Conservation (phyloP, 2,113 vertebrate species). For the Noctilio leporinus region DNA sequence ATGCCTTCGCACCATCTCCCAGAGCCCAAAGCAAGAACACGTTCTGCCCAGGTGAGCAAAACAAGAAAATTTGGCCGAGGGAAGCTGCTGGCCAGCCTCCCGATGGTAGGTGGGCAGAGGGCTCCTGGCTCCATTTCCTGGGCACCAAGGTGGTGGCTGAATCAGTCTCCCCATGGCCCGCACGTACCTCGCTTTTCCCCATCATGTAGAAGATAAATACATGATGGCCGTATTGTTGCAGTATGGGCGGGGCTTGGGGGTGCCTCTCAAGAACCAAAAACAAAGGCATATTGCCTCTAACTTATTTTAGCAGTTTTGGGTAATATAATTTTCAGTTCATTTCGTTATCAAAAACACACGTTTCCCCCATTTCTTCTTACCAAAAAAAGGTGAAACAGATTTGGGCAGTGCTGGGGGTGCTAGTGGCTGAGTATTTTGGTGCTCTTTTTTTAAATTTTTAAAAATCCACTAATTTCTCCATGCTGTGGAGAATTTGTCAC, state of each 20-base stretch:
- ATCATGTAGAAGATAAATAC: fast-evolving
- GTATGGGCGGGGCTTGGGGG: background rate
- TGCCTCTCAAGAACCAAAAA: conserved; percentile 45
- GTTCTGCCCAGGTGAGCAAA: background rate
- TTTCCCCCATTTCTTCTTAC: conserved; percentile 21
- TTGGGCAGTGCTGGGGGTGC: conserved; percentile 54
- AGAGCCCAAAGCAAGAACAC: background rate
- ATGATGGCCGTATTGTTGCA: background rate
- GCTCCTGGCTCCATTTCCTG: background rate
- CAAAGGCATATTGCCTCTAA: conserved; percentile 69
- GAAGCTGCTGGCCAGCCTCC: background rate
- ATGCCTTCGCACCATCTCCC: background rate
- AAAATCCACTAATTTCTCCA: conserved; percentile 85
- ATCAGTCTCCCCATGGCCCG: background rate
- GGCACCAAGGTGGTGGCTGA: background rate
- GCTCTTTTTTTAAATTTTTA: conserved; percentile 81
- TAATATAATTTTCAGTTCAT: conserved; percentile 74
- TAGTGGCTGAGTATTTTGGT: conserved; percentile 36
- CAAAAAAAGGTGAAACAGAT: conserved; percentile 69
- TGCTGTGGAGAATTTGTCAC: conserved; percentile 93
- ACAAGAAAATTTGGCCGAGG: background rate
- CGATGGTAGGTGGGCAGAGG: background rate
- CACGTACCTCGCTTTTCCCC: background rate
- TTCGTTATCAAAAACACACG: conserved; percentile 71
- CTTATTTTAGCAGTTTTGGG: conserved; percentile 66